Evolutionary conservation across 2,888 invertebrate genomes (phyloP), one percentile per base, ranked within the genome.

Genomic region (Xestoiulus laeticollis): DNA sequence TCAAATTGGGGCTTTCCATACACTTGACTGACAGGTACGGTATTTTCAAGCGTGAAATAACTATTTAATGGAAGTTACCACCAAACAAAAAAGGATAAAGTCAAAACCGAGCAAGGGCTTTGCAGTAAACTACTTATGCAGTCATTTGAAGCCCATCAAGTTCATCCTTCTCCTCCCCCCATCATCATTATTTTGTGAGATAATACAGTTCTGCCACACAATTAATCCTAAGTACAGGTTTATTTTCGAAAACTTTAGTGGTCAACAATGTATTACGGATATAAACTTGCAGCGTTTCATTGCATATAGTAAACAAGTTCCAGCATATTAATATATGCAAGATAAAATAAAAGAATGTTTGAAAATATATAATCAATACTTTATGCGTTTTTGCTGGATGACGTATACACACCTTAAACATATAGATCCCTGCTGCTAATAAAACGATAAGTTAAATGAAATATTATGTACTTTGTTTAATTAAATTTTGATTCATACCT

Each of bases 181-280:
- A 59, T 59, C 53, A 59, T 59, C 53, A 59, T 59, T 59, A 59
- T 59, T n/a, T 59, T n/a, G n/a, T 19, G 5, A 59, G 53, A 59
- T 59, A 59, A 59, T 59, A 59, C n/a, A 59, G 53, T 59, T 59
- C 53, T 59, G n/a, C n/a, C 53, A 19, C n/a, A 59, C 53, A 59
- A 59, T 59, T 59, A 59, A 59, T 16, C 19, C 1, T 59, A 59
- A 59, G n/a, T 59, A n/a, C 53, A 59, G 53, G 53, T 59, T 59
- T n/a, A 59, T 59, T 59, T 59, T 59, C 53, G n/a, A n/a, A 59
- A 59, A 59, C 53, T n/a, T n/a, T 59, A 59, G n/a, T 59, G 53
- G 53, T 59, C 48, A 48, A 48, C 48, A 16, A 48, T 48, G 48
- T 48, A 48, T 48, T 48, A 48, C 4, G n/a, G 53, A n/a, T n/a